Percentiles rank a stretch among this genome's conserved stretches.
Conservation (phyloP, 2,888 invertebrate genomes). For the Trimorus sp. region DNA sequence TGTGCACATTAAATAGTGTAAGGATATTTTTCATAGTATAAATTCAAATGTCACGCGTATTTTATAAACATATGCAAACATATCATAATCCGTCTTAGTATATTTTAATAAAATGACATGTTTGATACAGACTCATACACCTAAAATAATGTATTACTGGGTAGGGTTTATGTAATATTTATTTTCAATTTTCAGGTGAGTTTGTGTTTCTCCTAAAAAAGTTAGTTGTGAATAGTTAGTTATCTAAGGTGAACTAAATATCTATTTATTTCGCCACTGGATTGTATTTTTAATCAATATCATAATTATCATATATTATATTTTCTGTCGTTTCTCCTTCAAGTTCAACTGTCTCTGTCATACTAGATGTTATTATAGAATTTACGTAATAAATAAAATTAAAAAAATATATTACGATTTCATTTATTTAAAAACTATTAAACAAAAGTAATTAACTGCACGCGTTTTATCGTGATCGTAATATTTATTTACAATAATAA, state of each 20-base stretch:
- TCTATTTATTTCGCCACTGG: constrained; percentile 74
- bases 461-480: no score
- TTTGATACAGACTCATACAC: constrained; percentile 70
- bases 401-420: no score
- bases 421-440: no score
- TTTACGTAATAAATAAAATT: no score
- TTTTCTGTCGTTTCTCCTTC: no score
- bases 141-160: constrained; percentile 73
- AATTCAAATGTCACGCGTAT: constrained; percentile 23
- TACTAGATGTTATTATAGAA: no score
- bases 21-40: constrained; percentile 29
- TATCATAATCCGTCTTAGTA: constrained; percentile 14
- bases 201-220: constrained; percentile 69
- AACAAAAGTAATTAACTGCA: no score
- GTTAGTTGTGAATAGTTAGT: constrained; percentile 77
- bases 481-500: no score
- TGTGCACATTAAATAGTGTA: constrained; percentile 43
- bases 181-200: constrained; percentile 69
- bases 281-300: constrained; percentile 69
- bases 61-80: constrained; percentile 32
- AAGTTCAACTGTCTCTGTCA: no score
- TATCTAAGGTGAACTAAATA: constrained; percentile 74
- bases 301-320: constrained; percentile 74
- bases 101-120: constrained; percentile 48
- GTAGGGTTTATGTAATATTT: constrained; percentile 72